Evolutionary conservation across 2,113 vertebrate genomes (phyloP), one percentile per base, ranked within the genome.

Genomic region (Entelurus aequoreus): DNA sequence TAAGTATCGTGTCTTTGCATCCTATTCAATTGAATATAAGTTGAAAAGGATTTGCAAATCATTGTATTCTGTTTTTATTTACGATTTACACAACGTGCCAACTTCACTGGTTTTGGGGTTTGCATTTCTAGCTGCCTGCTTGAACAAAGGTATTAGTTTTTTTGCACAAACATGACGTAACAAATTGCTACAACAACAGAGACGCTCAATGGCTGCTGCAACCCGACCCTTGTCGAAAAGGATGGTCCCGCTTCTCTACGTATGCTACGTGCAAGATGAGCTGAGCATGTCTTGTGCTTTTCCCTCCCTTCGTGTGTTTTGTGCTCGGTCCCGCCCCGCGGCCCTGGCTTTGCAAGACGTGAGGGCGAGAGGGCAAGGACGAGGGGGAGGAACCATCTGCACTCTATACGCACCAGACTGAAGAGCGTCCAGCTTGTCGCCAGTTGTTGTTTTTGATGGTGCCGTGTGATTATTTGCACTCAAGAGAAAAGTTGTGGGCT

Each of bases 181-280:
- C 36, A 5, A 36, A 48, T 46, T 50, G 61, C 49, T 60, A 21
- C 57, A 72, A 37, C 73, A 81, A 77, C 51, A 38, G 62, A 62
- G 77, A 83, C 28, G 69, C 75, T 84, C 76, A 73, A 54, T 51
- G 60, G 57, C 66, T 66, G 28, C 60, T 74, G 80, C n/a, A 81
- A 84, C 78, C 66, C 68, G 74, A 84, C 77, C 74, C 76, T 78
- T 40, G 28, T 10, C 53, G 54, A 37, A 35, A 50, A 47, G 5
- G 59, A 82, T 78, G 7, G 8, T 66, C 46, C 16, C 3, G 53
- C 49, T 48, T 2, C 59, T 42, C 51, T 48, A 48, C 56, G 8
- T 66, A 61, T 49, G 35, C 68, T 54, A 63, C 66, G 60, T 60
- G 72, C 53, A n/a, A 70, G 65, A 82, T 47, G 62, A 64, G 64